Evolutionary conservation across 1,140 invertebrate species (phyloP).

Genomic region (Euwallacea similis): DNA sequence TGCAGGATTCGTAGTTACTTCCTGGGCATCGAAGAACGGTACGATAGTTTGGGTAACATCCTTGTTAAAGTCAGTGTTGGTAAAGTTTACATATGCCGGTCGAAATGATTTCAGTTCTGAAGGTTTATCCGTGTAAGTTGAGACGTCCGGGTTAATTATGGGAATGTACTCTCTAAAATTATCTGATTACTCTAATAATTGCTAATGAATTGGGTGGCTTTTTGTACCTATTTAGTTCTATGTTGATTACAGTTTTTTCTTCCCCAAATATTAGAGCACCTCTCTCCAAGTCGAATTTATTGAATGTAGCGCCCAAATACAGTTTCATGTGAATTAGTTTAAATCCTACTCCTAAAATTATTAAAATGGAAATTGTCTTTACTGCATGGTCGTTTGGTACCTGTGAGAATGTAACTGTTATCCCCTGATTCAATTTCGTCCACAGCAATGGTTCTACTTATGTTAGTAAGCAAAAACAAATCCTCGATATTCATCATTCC

Average conservation of each 20-base stretch:
- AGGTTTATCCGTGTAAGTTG: constrained; percentile 56
- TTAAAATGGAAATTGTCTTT: too few species aligned
- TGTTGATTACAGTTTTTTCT: not conserved
- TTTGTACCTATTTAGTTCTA: too few species aligned
- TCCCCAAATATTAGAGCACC: not conserved
- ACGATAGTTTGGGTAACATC: constrained; percentile 81
- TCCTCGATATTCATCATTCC: constrained; percentile 13
- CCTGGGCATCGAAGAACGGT: constrained; percentile 78
- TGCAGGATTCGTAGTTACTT: constrained; percentile 64
- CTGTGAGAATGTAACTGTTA: too few species aligned
- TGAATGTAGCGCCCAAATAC: too few species aligned
- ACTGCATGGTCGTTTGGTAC: too few species aligned
- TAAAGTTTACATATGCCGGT: constrained; percentile 69
- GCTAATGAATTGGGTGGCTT: too few species aligned
- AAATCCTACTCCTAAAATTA: too few species aligned
- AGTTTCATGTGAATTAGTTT: too few species aligned
- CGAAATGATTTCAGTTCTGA: constrained; percentile 56
- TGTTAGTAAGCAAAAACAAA: too few species aligned
- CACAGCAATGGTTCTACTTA: too few species aligned
- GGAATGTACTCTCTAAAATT: not conserved
- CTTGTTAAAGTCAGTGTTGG: constrained; percentile 65
- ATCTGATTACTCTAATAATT: not conserved
- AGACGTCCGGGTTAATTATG: constrained; percentile 58
- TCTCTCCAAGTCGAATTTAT: too few species aligned
- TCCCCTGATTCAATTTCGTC: too few species aligned